Base-by-base conservation (phyloP, 64 coral and sea anemone species). In the Stichodactyla mertensii region DNA sequence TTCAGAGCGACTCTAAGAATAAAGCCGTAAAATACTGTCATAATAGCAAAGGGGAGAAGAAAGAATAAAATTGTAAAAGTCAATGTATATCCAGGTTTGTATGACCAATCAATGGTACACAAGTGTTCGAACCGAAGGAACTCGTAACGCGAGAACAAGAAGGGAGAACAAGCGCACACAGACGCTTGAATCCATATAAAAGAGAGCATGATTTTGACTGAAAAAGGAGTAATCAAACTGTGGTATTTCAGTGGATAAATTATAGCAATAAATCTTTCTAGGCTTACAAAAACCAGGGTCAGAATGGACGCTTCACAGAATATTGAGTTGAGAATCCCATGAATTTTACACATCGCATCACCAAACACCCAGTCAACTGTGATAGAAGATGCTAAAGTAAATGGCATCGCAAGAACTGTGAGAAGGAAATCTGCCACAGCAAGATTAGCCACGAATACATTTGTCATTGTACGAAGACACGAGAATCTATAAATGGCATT, bases 231-330 rank as follows among this genome's bases (percentile, higher is more conserved):
- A 15, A 98, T 86, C 28, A 79, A 15, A 0, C 14, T 51, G 55
- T 87, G 84, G 84, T 98, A 94, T 78, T 87, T 84, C 16, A 98
- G 55, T 5, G 95, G 95, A 80, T 77, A 86, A 5, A 87, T 78
- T 6, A 98, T 98, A 3, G 92, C 92, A 4, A 98, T 52, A 53
- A 84, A 98, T 74, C 95, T 51, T 51, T 98, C 95, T 22, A 98
- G 19, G 53, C 89, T 92, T 12, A 94, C 92, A 83, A 90, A 92
- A 3, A 92, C 84, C 8, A 98, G 20, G 2, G 95, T 98, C 51
- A 88, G 61, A 55, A 98, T 88, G 1, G 87, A 92, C 4, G 95
- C 92, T 16, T 86, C 71, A 26, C 89, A 94, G 26, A 94, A 98
- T 6, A 98, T 20, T 1, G 92, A 91, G 57, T 94, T 94, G 9